These are phyloP conservation scores for Aphis craccivora DNA, from an alignment of 1,140 invertebrate species.

Conservation along the genomic window DNA sequence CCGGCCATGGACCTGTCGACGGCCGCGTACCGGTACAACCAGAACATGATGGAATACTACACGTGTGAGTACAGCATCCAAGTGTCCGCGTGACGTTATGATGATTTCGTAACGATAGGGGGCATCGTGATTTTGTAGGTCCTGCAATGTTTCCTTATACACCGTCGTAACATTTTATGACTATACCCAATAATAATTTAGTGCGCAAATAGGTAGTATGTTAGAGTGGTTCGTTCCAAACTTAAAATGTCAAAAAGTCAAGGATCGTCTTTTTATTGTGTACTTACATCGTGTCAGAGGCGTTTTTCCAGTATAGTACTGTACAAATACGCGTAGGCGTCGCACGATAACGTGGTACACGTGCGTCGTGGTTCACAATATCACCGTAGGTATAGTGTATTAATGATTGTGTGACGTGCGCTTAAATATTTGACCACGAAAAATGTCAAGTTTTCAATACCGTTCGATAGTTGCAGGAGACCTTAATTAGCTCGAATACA, in stretches of 20 bases:
- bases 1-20: slow-evolving; percentile 85
- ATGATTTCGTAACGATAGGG: too few relatives aligned
- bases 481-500: not conserved
- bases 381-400: too few relatives aligned
- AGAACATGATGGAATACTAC: slow-evolving; percentile 98
- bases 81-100: too few relatives aligned
- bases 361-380: too few relatives aligned
- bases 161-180: too few relatives aligned
- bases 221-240: not conserved
- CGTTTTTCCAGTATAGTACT: not conserved
- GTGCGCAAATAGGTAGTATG: too few relatives aligned
- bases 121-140: not conserved
- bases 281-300: not conserved
- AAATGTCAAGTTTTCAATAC: not conserved
- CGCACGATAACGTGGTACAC: too few relatives aligned
- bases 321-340: not conserved
- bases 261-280: too few relatives aligned
- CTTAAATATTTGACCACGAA: not conserved
- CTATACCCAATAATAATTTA: too few relatives aligned
- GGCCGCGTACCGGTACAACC: slow-evolving; percentile 93
- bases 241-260: not conserved
- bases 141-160: too few relatives aligned
- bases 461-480: not conserved
- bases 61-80: slow-evolving; percentile 80
- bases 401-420: too few relatives aligned